Evolutionary conservation across 2,888 invertebrate genomes (phyloP).

Genomic region (Megastigmus dorsalis): DNA sequence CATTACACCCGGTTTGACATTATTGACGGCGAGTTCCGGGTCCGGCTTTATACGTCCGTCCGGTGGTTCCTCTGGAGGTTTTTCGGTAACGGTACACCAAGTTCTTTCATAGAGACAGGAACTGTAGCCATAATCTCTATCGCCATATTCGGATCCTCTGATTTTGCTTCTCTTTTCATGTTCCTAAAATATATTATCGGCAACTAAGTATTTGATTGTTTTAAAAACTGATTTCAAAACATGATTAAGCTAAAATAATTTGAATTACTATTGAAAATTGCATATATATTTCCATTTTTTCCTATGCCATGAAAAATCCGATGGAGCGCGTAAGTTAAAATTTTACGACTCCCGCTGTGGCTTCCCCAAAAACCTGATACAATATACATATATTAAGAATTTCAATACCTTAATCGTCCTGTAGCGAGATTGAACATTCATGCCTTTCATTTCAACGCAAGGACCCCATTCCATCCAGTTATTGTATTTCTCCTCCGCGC

Average conservation of each 20-base stretch:
- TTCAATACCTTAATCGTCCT: conserved; percentile 40
- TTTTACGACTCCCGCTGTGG: too few species aligned
- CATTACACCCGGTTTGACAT: neutral
- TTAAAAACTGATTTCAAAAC: too few species aligned
- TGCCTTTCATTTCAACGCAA: conserved; percentile 24
- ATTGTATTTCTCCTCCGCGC: conserved; percentile 26
- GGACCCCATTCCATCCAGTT: conserved; percentile 34
- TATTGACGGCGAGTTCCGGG: neutral
- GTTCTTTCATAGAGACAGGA: conserved; percentile 26
- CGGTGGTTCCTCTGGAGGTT: neutral
- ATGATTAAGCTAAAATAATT: too few species aligned
- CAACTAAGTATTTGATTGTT: too few species aligned
- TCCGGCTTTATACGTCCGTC: neutral
- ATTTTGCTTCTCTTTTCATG: neutral
- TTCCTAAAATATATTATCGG: conserved; percentile 20
- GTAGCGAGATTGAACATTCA: neutral
- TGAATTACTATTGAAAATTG: too few species aligned
- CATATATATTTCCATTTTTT: too few species aligned
- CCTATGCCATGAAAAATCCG: too few species aligned
- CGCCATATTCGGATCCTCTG: neutral
- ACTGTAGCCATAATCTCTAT: conserved; percentile 36
- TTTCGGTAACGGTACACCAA: neutral
- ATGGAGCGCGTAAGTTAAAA: too few species aligned
- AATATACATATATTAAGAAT: too few species aligned
- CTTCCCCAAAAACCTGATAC: too few species aligned